Percentiles rank a stretch among this genome's conserved stretches.
Evolutionary conservation across 2,888 invertebrate species (phyloP).

Genomic region (Ormia ochracea): DNA sequence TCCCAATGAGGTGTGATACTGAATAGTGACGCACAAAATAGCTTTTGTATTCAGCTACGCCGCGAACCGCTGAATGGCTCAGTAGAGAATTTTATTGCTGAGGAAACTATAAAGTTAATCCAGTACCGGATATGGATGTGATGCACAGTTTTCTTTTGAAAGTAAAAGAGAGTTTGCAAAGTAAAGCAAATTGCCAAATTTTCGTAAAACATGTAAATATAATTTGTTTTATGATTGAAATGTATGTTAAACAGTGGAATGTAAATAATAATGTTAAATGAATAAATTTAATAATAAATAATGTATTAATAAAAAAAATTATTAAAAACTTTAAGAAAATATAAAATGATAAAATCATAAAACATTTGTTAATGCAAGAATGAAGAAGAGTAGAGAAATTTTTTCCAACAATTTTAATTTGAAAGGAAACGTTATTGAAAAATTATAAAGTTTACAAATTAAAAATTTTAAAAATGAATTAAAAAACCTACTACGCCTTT

Average conservation of each 20-base stretch:
- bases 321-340: neutral
- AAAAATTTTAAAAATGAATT: neutral
- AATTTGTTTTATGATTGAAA: slow-evolving; percentile 77
- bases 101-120: too few relatives aligned
- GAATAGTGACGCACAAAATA: too few relatives aligned
- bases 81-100: too few relatives aligned
- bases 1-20: too few relatives aligned
- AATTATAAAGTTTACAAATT: neutral
- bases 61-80: too few relatives aligned
- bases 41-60: too few relatives aligned
- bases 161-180: neutral
- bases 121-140: too few relatives aligned
- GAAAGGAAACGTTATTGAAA: neutral
- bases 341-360: slow-evolving; percentile 54
- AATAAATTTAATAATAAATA: slow-evolving; percentile 34
- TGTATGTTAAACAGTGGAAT: slow-evolving; percentile 75
- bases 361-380: slow-evolving; percentile 50
- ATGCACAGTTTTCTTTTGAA: too few relatives aligned
- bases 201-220: slow-evolving; percentile 32
- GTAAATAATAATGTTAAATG: slow-evolving; percentile 52
- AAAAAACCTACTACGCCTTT: slow-evolving; percentile 73
- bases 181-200: too few relatives aligned
- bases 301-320: neutral
- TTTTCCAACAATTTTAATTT: neutral
- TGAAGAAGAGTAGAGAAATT: slow-evolving; percentile 4